Conservation (phyloP, 2,113 vertebrate species). For the Psettodes erumei region DNA sequence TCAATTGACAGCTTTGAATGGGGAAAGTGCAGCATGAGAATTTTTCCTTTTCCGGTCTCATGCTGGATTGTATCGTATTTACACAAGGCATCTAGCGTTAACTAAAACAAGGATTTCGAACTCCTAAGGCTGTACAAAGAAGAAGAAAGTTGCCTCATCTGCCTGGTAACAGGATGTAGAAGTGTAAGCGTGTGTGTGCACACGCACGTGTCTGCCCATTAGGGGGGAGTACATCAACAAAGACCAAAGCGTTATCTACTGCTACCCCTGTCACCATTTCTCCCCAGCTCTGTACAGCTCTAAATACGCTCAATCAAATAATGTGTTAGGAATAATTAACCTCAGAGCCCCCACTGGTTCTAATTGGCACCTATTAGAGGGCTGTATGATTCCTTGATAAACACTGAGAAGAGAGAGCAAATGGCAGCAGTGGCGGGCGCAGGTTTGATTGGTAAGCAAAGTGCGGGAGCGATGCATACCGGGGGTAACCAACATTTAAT, state of each 20-base stretch:
- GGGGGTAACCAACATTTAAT: slow-evolving; percentile 88
- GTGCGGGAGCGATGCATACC: slow-evolving; percentile 83
- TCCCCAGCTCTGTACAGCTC: slow-evolving; percentile 75
- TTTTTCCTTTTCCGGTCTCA: no score
- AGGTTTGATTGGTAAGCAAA: slow-evolving; percentile 87
- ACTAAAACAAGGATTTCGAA: no score
- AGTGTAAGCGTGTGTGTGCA: not conserved
- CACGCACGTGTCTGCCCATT: slow-evolving; percentile 26
- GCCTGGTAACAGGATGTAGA: not conserved
- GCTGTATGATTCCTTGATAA: slow-evolving; percentile 83
- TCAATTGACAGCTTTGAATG: slow-evolving; percentile 28
- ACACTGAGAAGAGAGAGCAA: slow-evolving; percentile 70
- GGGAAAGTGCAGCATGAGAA: not conserved
- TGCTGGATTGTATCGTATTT: no score
- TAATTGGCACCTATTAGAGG: slow-evolving; percentile 87
- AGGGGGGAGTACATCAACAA: slow-evolving; percentile 54
- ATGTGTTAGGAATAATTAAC: slow-evolving; percentile 87
- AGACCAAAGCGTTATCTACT: slow-evolving; percentile 71
- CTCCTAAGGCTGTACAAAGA: no score
- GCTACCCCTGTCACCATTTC: slow-evolving; percentile 63
- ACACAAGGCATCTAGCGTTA: not conserved
- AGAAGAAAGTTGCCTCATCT: not conserved
- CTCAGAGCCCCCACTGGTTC: slow-evolving; percentile 81
- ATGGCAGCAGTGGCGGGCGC: slow-evolving; percentile 75
- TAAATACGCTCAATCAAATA: slow-evolving; percentile 85